Base-by-base conservation (phyloP, 2,888 invertebrate species). In the Petrolisthes cinctipes region DNA sequence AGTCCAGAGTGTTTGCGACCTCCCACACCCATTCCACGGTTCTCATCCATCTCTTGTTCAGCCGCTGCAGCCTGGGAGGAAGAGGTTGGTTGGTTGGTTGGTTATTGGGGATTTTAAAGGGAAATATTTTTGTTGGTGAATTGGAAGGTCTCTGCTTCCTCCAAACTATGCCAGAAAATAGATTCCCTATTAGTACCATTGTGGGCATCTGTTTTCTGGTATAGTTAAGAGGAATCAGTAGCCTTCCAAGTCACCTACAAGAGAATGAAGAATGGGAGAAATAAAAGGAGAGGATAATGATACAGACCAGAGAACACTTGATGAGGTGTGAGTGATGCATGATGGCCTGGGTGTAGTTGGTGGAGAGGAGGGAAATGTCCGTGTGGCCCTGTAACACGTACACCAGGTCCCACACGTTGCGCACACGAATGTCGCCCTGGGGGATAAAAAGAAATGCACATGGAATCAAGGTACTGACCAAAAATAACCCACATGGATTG, bases 331-430 rank as follows among this genome's bases (percentile, higher is more conserved):
- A 92, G 76, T 92, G 91, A 91, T 93, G 93, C 88, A 93, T 92
- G 83, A 93, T 93, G n/a, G 93, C 93, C 85, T 91, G 91, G 75
- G 91, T 91, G 91, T 93, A 93, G 66, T 91, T 91, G 4, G 91
- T 85, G 2, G 93, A 92, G 71, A 93, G 91, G 73, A 92, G 90
- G 17, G 92, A 91, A 75, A 92, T 91, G 88, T 92, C 92, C 54
- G 91, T 85, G 51, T 86, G 79, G 5, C 93, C 92, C 73, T 92
- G 90, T 56, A 91, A 82, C 53, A 93, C 92, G 4, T 91, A 91
- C 20, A 93, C 92, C 81, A 93, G 91, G 86, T 93, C 92, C 93
- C 93, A 93, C 51, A 93, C 91, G 91, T 93, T 93, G 73, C 91
- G 89, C 17, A 92, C 92, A 17, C 93, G 85, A n/a, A 90, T 89